Percentiles rank a stretch among this genome's conserved stretches.
Evolutionary conservation across 2,797 vertebrate species (phyloP).

Genomic region (Phrynocephalus forsythii): DNA sequence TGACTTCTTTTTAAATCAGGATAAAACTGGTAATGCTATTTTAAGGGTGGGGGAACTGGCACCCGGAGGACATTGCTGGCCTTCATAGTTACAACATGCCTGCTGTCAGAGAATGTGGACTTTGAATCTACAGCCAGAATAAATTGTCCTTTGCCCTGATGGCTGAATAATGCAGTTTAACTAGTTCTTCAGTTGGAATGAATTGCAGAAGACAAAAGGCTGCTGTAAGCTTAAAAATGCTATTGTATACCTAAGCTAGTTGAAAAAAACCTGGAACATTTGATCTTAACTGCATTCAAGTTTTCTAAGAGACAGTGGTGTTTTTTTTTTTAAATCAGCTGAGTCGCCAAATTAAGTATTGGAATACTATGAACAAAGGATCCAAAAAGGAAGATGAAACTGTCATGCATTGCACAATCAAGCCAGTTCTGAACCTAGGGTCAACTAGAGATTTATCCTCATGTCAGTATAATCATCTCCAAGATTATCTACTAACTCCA

Average conservation of each 20-base stretch:
- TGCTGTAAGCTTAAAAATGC: slow-evolving; percentile 50
- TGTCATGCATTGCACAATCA: not conserved
- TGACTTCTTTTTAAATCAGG: not conserved
- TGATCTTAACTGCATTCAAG: slow-evolving; percentile 41
- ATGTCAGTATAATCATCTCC: not conserved
- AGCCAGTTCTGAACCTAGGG: slow-evolving; percentile 4
- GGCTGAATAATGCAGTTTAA: slow-evolving; percentile 64
- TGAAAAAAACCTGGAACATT: slow-evolving; percentile 27
- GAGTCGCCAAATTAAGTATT: slow-evolving; percentile 48
- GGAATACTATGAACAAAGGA: not conserved
- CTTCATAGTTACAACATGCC: slow-evolving; percentile 37
- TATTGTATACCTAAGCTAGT: not conserved
- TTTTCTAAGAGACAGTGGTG: slow-evolving; percentile 44
- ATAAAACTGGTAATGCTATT: not conserved
- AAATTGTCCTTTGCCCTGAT: slow-evolving; percentile 55
- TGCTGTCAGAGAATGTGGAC: slow-evolving; percentile 32
- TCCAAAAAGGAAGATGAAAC: slow-evolving; percentile 19
- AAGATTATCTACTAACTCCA: not conserved
- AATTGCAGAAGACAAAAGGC: slow-evolving; percentile 66
- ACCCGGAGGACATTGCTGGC: slow-evolving; percentile 12
- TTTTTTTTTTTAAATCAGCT: slow-evolving; percentile 26
- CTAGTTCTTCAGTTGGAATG: slow-evolving; percentile 62
- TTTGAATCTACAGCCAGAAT: slow-evolving; percentile 48
- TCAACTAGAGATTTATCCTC: slow-evolving; percentile 3
- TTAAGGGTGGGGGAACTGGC: not conserved